Evolutionary conservation across 1,140 invertebrate species (phyloP), one percentile per base, ranked within the genome.

Genomic region (Aphelenchoides fujianensis): DNA sequence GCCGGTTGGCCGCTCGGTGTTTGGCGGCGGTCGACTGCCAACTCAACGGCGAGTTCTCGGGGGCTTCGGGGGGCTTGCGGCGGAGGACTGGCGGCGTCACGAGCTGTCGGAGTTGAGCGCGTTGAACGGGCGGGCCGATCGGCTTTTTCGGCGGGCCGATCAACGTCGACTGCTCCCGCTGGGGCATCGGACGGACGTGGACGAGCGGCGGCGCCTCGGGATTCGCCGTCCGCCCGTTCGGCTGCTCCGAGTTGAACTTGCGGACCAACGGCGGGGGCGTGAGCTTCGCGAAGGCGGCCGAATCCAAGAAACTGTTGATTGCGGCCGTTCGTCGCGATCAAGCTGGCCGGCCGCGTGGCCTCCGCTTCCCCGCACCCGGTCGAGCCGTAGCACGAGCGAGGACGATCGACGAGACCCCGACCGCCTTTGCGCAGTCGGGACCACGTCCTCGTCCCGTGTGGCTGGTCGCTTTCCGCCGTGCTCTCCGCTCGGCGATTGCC

Each of bases 231-330:
- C 34, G 23, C 28, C 55, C 5, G 23, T 7, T 5, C 19, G 16
- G 63, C 32, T 66, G 63, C 2, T 19, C 59, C 1, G 59, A 19
- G 1, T n/a, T 31, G 32, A 66, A 66, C 3, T 66, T 66, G 28
- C 63, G 31, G 1, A n/a, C n/a, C 30, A 66, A 34, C 31, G 16
- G 63, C n/a, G 63, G 63, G 37, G 63, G 63, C 23, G 63, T 66
- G 16, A 66, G 12, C 3, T 66, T 12, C 1, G 63, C 63, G 32
- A 66, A 66, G 34, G 19, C 55, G 34, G 5, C 19, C 16, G 63
- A 66, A 3, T 66, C 63, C 19, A 66, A 48, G n/a, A 66, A 66
- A 36, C 27, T 37, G 0, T 37, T 34, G n/a, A n/a, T 12, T 30
- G 30, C 34, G 31, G 1, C 12, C 12, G 16, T 34, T 12, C 1